Base-by-base conservation (phyloP, 2,888 invertebrate species). In the Drosophila paramelanica region DNA sequence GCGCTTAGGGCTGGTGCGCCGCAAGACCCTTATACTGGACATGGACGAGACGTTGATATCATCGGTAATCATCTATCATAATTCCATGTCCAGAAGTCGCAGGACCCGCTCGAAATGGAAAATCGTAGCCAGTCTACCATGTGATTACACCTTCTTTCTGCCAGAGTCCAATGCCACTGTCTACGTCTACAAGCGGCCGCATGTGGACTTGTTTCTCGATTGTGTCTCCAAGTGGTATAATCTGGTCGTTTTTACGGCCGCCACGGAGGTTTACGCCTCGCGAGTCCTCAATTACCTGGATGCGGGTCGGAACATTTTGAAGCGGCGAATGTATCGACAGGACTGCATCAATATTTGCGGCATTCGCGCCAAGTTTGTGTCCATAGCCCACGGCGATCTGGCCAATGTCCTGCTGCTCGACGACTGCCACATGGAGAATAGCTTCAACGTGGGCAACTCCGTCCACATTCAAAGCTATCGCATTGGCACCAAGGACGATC, bases 11-110 rank as follows among this genome's bases (percentile, higher is more conserved):
- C n/a, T 51, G 0, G 73, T 83, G 6, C 27, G 27, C 0, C 78
- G 65, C 14, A 83, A 83, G 25, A 84, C 74, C 0, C 43, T 84
- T 0, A 49, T 84, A 0, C 47, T 84, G 2, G 84, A 84, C 7
- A 73, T 84, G 82, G 82, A 83, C 25, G 69, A 75, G 11, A 82
- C 82, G 0, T 13, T 83, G 14, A 67, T 83, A 0, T 33, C 58
- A 0, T 47, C 81, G 2, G 25, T 59, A 1, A 33, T 65, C 3
- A 8, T 51, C 11, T 43, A 45, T 14, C 11, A 36, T 7, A 4
- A 0, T 3, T 5, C 27, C 8, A 5, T 31, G 7, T 31, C 27
- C 5, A 2, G 2, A 5, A 17, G 41, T 41, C 33, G 23, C 5
- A 43, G 43, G 1, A 20, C 23, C 14, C 17, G 25, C 3, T 14